Percentiles rank a stretch among this genome's conserved stretches.
Evolutionary conservation across 2,888 invertebrate genomes (phyloP).

Genomic region (Arctia plantaginis): DNA sequence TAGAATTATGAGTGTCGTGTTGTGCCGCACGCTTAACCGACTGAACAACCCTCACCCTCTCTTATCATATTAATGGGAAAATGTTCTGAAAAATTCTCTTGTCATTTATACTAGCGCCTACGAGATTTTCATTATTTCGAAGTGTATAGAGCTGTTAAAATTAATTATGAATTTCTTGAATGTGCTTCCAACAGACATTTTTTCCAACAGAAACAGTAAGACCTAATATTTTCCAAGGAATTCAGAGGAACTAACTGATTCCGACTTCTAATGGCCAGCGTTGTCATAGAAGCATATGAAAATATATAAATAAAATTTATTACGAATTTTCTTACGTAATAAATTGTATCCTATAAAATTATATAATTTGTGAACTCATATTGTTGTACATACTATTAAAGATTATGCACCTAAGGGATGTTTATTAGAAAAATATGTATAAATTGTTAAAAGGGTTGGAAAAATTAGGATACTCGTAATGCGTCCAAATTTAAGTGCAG

Average conservation of each 20-base stretch:
- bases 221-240: neutral
- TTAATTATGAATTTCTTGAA: conserved; percentile 9
- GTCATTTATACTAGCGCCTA: conserved; percentile 49
- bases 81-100: conserved; percentile 60
- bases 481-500: neutral
- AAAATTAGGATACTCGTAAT: neutral
- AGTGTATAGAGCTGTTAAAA: conserved; percentile 41
- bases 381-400: too few species aligned
- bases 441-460: too few species aligned
- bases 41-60: conserved; percentile 48
- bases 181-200: neutral
- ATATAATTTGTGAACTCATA: too few species aligned
- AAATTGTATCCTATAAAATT: too few species aligned
- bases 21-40: conserved; percentile 52
- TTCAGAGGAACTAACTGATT: neutral
- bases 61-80: conserved; percentile 65
- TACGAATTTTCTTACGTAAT: too few species aligned
- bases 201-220: neutral
- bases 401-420: too few species aligned
- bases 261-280: neutral
- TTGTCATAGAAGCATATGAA: neutral
- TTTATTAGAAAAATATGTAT: too few species aligned
- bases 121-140: conserved; percentile 53
- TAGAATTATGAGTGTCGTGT: conserved; percentile 57
- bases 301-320: too few species aligned